These are phyloP conservation scores for Beaufortia kweichowensis DNA, from an alignment of 2,113 vertebrate species.

Conservation along the genomic window DNA sequence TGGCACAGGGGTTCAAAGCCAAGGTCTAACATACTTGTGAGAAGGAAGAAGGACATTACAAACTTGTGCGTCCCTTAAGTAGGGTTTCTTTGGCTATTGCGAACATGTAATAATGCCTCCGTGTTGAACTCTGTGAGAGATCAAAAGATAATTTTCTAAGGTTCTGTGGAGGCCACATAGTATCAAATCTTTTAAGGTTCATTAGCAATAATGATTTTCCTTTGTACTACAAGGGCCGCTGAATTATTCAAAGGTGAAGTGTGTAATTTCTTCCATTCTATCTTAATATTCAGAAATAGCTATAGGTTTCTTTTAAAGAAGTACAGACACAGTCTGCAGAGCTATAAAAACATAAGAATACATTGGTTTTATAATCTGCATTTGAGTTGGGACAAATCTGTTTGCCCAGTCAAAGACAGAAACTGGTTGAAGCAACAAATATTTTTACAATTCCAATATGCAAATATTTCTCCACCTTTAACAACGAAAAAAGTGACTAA, in stretches of 20 bases:
- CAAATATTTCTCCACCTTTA: not conserved
- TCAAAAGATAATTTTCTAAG: not conserved
- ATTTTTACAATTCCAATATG: no score
- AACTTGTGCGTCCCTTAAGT: slow-evolving; percentile 6
- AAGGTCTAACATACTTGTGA: slow-evolving; percentile 8
- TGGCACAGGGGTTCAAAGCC: slow-evolving; percentile 35
- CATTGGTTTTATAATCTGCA: no score
- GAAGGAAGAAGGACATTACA: slow-evolving; percentile 16
- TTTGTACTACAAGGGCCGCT: not conserved
- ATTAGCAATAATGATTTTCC: slow-evolving; percentile 34
- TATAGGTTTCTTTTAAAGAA: no score
- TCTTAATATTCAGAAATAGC: no score
- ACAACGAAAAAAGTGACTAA: not conserved
- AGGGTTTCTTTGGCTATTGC: not conserved
- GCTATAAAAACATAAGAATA: no score
- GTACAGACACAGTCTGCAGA: no score
- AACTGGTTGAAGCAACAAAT: no score
- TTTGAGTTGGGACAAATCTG: no score
- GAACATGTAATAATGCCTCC: not conserved
- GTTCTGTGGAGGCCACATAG: not conserved
- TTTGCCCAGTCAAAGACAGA: no score
- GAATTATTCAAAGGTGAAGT: slow-evolving; percentile 11
- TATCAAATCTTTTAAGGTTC: slow-evolving; percentile 2
- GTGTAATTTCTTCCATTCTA: no score
- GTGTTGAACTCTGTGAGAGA: not conserved